Evolutionary conservation across 2,888 invertebrate genomes (phyloP).

Genomic region (Brenthis ino): DNA sequence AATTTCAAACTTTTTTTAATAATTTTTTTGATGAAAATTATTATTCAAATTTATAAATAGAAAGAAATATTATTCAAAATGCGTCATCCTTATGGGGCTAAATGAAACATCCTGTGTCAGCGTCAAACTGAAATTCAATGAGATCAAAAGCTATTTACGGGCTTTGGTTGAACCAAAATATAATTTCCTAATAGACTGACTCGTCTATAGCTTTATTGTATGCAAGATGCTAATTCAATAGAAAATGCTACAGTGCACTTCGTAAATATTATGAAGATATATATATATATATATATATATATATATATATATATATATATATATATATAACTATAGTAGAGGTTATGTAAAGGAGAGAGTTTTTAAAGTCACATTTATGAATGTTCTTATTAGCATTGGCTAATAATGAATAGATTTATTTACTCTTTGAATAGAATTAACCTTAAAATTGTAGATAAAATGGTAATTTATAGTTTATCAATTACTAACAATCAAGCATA

Average conservation of each 20-base stretch:
- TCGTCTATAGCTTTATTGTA: slow-evolving; percentile 6
- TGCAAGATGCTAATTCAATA: slow-evolving; percentile 11
- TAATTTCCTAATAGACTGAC: slow-evolving; percentile 17
- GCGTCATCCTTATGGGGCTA: slow-evolving; percentile 50
- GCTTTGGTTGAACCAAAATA: slow-evolving; percentile 10
- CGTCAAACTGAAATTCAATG: slow-evolving; percentile 30
- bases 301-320: too few species aligned
- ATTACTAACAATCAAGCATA: not conserved
- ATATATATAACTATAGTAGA: not conserved
- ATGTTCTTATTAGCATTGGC: not conserved
- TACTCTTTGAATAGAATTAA: not conserved
- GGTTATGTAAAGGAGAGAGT: not conserved
- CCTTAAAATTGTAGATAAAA: not conserved
- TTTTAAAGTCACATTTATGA: not conserved
- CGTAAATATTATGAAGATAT: not conserved
- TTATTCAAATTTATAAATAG: too few species aligned
- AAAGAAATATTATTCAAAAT: slow-evolving; percentile 64
- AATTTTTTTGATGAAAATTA: too few species aligned
- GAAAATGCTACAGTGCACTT: slow-evolving; percentile 2
- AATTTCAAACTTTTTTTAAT: too few species aligned
- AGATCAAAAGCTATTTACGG: slow-evolving; percentile 31
- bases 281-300: too few species aligned
- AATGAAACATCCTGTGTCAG: slow-evolving; percentile 32
- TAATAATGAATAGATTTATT: not conserved
- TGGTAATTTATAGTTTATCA: too few species aligned